Conservation (phyloP, 1,140 invertebrate species). For the Calephelis nemesis region DNA sequence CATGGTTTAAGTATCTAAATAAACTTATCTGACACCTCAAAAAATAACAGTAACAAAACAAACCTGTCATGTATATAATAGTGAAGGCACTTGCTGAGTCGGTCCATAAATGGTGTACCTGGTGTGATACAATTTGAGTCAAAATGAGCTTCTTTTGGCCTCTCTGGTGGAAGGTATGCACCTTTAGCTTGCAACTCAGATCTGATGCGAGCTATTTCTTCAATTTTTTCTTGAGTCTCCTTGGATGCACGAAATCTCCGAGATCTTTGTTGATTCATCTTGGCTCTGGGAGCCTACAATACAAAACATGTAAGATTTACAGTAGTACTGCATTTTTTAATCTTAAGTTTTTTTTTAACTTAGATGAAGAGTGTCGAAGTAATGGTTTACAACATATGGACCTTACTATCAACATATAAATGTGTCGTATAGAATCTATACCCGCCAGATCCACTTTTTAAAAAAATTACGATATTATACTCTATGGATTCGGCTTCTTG, state of each 20-base stretch:
- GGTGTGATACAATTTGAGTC: constrained; percentile 99
- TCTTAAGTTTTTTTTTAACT: too few species aligned
- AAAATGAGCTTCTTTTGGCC: constrained; percentile 95
- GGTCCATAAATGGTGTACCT: constrained; percentile 98
- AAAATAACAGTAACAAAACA: background rate
- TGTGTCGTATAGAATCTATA: too few species aligned
- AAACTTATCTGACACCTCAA: background rate
- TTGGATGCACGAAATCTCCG: constrained; percentile 97
- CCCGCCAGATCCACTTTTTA: too few species aligned
- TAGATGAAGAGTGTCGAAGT: too few species aligned
- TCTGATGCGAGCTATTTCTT: constrained; percentile 90
- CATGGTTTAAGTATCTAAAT: background rate
- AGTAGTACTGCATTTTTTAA: background rate
- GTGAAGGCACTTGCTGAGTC: constrained; percentile 95
- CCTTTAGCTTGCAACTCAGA: constrained; percentile 89
- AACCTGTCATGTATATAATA: constrained; percentile 96
- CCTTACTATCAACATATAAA: too few species aligned
- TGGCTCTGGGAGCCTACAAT: constrained; percentile 93
- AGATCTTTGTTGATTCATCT: constrained; percentile 99
- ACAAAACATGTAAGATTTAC: background rate
- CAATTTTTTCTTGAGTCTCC: constrained; percentile 94
- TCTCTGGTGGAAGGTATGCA: constrained; percentile 90
- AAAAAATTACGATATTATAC: too few species aligned
- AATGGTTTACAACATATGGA: too few species aligned
- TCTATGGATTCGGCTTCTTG: too few species aligned